Evolutionary conservation across 2,888 invertebrate genomes (phyloP).

Genomic region (Neoaliturus tenellus): DNA sequence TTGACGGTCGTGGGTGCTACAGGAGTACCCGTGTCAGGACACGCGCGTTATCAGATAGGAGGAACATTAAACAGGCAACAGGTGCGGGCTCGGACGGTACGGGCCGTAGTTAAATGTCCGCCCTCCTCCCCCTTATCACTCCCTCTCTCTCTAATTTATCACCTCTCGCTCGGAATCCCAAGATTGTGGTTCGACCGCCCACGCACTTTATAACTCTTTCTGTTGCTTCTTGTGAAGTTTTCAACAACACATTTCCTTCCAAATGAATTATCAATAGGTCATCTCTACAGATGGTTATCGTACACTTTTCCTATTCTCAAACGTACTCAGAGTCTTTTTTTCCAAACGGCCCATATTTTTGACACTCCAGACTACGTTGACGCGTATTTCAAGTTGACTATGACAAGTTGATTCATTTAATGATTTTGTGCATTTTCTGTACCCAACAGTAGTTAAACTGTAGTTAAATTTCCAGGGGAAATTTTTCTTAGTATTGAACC

Average conservation of each 20-base stretch:
- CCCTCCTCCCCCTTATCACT: conserved; percentile 2
- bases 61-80: not conserved
- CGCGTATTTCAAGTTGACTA: too few species aligned
- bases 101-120: conserved; percentile 8
- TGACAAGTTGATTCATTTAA: too few species aligned
- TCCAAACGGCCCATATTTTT: too few species aligned
- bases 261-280: too few species aligned
- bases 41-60: not conserved
- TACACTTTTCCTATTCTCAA: too few species aligned
- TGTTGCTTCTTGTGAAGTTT: conserved; percentile 26
- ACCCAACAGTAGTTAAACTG: too few species aligned
- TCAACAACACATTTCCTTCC: not conserved
- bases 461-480: too few species aligned
- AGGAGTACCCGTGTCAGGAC: not conserved
- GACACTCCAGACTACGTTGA: too few species aligned
- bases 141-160: conserved; percentile 19
- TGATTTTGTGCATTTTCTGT: too few species aligned
- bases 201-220: conserved; percentile 29
- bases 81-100: not conserved
- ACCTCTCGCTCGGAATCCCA: conserved; percentile 2
- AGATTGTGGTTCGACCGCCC: conserved; percentile 22
- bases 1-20: not conserved
- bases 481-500: too few species aligned
- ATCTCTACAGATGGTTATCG: too few species aligned
- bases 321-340: too few species aligned